Conservation (phyloP, 2,888 invertebrate genomes). For the Sylvicola cinctus region DNA sequence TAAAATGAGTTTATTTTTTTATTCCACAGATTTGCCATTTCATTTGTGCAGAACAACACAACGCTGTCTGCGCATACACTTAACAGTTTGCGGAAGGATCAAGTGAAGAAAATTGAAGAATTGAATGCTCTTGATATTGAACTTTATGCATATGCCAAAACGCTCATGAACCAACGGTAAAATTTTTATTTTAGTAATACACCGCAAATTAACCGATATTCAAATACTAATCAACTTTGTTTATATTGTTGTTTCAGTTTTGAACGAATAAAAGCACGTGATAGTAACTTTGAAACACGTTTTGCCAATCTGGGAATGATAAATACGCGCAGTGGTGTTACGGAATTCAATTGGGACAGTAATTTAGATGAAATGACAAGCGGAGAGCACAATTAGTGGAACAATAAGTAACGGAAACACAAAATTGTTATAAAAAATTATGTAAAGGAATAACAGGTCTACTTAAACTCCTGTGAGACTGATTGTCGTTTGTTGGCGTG, state of each 20-base stretch:
- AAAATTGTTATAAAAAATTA: too few relatives aligned
- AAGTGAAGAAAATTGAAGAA: constrained; percentile 51
- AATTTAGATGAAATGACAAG: constrained; percentile 43
- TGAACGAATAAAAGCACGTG: constrained; percentile 55
- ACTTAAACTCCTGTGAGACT: too few relatives aligned
- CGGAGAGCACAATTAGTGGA: constrained; percentile 5
- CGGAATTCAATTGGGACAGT: constrained; percentile 80
- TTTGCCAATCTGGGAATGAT: constrained; percentile 71
- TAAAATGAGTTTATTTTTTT: too few relatives aligned
- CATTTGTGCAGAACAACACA: constrained; percentile 81
- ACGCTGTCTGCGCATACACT: constrained; percentile 71
- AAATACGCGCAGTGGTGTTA: constrained; percentile 48
- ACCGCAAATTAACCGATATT: too few relatives aligned
- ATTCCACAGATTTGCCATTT: constrained; percentile 42
- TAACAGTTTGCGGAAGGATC: constrained; percentile 50
- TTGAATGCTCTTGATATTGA: constrained; percentile 81
- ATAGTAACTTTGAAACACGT: constrained; percentile 60
- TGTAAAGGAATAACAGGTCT: too few relatives aligned
- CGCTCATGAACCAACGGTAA: constrained; percentile 58
- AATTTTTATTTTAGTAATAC: constrained; percentile 7
- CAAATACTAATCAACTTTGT: too few relatives aligned
- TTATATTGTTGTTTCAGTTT: constrained; percentile 47
- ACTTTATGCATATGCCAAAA: constrained; percentile 82
- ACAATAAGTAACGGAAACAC: too few relatives aligned
- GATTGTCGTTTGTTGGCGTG: too few relatives aligned